Percentiles rank a stretch among this genome's conserved stretches.
These are phyloP conservation scores for Alcedo quadribrachys DNA, from an alignment of 2,797 vertebrate species.

Conservation along the genomic window DNA sequence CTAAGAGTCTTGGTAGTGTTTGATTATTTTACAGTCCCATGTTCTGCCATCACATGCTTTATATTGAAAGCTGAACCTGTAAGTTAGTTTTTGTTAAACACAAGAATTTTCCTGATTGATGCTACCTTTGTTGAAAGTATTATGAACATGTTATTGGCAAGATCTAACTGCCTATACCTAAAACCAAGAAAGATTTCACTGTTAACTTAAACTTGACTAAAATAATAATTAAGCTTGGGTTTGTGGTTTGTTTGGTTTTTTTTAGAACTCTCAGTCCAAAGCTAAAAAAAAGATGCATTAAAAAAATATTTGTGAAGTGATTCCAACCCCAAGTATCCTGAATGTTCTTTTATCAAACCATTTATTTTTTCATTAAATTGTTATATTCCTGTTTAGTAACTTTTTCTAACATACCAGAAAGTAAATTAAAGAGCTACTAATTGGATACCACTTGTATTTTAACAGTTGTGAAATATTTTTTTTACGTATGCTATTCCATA, in stretches of 20 bases:
- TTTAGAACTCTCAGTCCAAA: neutral
- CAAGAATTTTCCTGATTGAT: neutral
- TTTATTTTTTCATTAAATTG: neutral
- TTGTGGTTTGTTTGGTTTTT: neutral
- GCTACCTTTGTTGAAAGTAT: neutral
- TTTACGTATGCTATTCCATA: neutral
- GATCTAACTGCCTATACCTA: neutral
- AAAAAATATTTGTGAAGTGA: neutral
- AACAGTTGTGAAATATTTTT: neutral
- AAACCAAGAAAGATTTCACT: neutral
- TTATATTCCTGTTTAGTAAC: neutral
- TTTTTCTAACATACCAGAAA: neutral
- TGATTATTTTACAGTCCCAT: neutral
- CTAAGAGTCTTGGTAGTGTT: neutral
- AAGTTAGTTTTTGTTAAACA: neutral
- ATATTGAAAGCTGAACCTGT: neutral
- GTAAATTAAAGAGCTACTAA: conserved; percentile 1
- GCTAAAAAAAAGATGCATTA: neutral
- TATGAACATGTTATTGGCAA: rapidly evolving
- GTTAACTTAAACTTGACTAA: neutral
- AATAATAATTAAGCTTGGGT: neutral
- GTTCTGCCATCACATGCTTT: neutral
- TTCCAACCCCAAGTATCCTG: neutral
- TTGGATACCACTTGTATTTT: neutral
- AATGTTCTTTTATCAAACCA: neutral